These are phyloP conservation scores for Drosophila tsacasi DNA, from an alignment of 1,140 invertebrate genomes.

Conservation along the genomic window DNA sequence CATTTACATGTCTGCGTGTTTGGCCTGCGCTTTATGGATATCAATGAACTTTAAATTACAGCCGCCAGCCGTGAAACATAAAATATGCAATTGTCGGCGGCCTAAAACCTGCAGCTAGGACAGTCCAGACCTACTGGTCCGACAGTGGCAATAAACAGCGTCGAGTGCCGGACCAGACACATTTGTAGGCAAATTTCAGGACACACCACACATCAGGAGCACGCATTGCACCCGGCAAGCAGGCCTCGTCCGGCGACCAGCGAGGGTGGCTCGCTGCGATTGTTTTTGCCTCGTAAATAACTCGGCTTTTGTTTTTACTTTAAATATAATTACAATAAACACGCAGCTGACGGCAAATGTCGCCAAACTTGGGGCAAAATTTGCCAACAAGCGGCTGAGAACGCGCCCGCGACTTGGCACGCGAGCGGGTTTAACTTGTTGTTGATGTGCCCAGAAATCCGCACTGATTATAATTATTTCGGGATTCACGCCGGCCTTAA, in stretches of 20 bases:
- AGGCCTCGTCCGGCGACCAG: slow-evolving; percentile 46
- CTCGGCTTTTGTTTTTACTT: slow-evolving; percentile 61
- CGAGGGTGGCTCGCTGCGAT: slow-evolving; percentile 14
- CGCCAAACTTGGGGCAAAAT: slow-evolving; percentile 60
- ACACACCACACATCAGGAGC: slow-evolving; percentile 56
- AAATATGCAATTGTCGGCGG: slow-evolving; percentile 79
- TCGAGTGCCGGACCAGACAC: slow-evolving; percentile 63
- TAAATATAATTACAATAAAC: slow-evolving; percentile 79
- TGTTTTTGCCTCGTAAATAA: slow-evolving; percentile 62
- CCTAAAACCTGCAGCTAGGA: slow-evolving; percentile 58
- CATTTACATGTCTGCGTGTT: slow-evolving; percentile 40
- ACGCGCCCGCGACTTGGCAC: slow-evolving; percentile 54
- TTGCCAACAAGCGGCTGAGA: slow-evolving; percentile 69
- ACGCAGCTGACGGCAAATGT: slow-evolving; percentile 64
- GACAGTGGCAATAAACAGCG: slow-evolving; percentile 61
- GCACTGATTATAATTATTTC: slow-evolving; percentile 11
- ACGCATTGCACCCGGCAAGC: slow-evolving; percentile 45
- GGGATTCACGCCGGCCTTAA: not conserved
- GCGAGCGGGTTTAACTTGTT: slow-evolving; percentile 41
- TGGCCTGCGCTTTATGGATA: slow-evolving; percentile 75
- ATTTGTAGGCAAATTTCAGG: slow-evolving; percentile 78
- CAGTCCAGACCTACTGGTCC: slow-evolving; percentile 22
- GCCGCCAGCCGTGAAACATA: slow-evolving; percentile 59
- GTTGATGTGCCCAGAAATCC: slow-evolving; percentile 20
- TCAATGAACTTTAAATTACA: slow-evolving; percentile 83